Conservation (phyloP, 1,140 invertebrate species). For the Heliconius melpomene region DNA sequence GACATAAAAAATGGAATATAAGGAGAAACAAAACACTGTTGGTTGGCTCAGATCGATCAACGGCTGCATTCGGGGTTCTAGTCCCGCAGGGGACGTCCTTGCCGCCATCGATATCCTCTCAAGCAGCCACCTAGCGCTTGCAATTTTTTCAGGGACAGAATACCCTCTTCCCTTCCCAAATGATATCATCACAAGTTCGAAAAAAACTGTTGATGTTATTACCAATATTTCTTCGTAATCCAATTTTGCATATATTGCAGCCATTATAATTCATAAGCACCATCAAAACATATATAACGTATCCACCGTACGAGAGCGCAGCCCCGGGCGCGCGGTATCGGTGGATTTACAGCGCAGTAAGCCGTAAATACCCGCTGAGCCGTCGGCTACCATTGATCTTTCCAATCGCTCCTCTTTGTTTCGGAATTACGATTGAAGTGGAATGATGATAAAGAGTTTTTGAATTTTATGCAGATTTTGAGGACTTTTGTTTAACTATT, state of each 20-base stretch:
- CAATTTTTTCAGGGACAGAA: too few relatives aligned
- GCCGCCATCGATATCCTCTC: too few relatives aligned
- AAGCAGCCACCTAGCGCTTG: too few relatives aligned
- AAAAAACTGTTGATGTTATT: too few relatives aligned
- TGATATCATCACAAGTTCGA: too few relatives aligned
- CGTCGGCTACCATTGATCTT: constrained; percentile 66
- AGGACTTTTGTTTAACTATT: constrained; percentile 40
- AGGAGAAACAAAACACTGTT: too few relatives aligned
- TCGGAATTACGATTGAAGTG: constrained; percentile 56
- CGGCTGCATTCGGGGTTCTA: too few relatives aligned
- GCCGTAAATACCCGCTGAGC: constrained; percentile 62
- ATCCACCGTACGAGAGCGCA: constrained; percentile 32
- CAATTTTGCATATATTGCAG: neutral
- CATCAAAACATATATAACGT: constrained; percentile 21
- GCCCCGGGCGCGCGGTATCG: constrained; percentile 63
- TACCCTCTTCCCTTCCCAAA: too few relatives aligned
- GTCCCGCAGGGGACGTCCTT: too few relatives aligned
- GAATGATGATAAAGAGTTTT: constrained; percentile 52
- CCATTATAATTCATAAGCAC: neutral
- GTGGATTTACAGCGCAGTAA: constrained; percentile 69
- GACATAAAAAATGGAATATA: too few relatives aligned
- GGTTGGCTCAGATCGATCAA: too few relatives aligned
- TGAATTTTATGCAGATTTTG: constrained; percentile 42
- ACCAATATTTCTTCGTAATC: neutral
- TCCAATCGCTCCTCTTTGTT: constrained; percentile 56